A percentile compares a stretch with the other conserved stretches of the same genome.
These are phyloP conservation scores for Aeoliscus strigatus DNA, from an alignment of 2,797 vertebrate genomes.

Conservation along the genomic window DNA sequence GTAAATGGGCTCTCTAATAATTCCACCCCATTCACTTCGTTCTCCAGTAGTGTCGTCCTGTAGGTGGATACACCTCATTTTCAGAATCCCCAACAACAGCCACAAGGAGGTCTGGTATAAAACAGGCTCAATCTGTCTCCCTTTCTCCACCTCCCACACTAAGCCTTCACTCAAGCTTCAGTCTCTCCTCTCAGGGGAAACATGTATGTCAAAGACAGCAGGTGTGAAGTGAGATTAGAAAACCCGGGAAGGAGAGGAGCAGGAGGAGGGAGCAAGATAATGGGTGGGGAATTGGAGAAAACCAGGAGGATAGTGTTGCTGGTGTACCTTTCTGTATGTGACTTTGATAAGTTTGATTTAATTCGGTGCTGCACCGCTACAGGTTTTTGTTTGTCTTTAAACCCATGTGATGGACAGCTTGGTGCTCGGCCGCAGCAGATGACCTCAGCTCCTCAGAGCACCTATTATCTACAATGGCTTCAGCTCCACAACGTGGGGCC, in stretches of 20 bases:
- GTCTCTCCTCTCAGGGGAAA: slow-evolving; percentile 66
- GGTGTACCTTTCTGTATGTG: slow-evolving; percentile 13
- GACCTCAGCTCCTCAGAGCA: slow-evolving; percentile 61
- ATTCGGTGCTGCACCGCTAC: slow-evolving; percentile 60
- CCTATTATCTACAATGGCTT: slow-evolving; percentile 64
- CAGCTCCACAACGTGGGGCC: slow-evolving; percentile 59
- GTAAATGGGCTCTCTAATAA: slow-evolving; percentile 32
- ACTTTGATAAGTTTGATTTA: too few species aligned
- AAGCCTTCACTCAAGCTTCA: slow-evolving; percentile 62
- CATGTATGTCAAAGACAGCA: slow-evolving; percentile 71
- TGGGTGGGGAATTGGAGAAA: slow-evolving; percentile 40
- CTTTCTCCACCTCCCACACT: slow-evolving; percentile 60
- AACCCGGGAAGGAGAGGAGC: slow-evolving; percentile 45
- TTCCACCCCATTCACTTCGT: slow-evolving; percentile 25
- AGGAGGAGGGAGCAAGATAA: slow-evolving; percentile 42
- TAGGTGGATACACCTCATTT: slow-evolving; percentile 53
- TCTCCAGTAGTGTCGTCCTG: slow-evolving; percentile 36
- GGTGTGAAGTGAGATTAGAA: slow-evolving; percentile 74
- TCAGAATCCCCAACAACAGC: slow-evolving; percentile 51
- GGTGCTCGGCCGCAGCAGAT: slow-evolving; percentile 58
- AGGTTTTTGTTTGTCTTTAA: slow-evolving; percentile 43
- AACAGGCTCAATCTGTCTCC: slow-evolving; percentile 60
- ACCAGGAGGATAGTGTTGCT: slow-evolving; percentile 29
- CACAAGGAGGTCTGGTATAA: slow-evolving; percentile 55
- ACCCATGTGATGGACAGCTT: slow-evolving; percentile 61